Base-by-base conservation (phyloP, 2,888 invertebrate genomes). In the Willowsia nigromaculata region DNA sequence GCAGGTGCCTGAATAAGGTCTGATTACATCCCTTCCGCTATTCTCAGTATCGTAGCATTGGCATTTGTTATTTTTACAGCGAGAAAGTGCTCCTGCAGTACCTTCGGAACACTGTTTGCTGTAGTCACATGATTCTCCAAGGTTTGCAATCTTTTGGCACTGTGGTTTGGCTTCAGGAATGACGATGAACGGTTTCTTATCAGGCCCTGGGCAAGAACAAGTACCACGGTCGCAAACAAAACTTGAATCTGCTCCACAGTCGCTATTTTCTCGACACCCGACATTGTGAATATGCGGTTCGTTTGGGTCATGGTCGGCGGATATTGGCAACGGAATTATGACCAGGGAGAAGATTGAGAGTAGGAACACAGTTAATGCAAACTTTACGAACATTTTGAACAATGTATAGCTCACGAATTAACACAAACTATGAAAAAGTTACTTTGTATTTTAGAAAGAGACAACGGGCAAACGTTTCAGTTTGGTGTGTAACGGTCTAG, bases 21-120 rank as follows among this genome's bases (percentile, higher is more conserved):
- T 87, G 15, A 89, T 74, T 0, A 86, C n/a, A 25, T 91, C 89
- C 56, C 86, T 78, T 30, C 90, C 91, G 3, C 65, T 40, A 18
- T 47, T 78, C 2, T 27, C 40, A 15, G 74, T 87, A 59, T 91
- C 91, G 78, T 85, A 89, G 62, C 91, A 91, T 82, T 90, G 85
- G 47, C 91, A 91, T 37, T 89, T 86, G 65, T 18, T 74, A 6
- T 82, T 43, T 9, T 78, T 22, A 47, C 91, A 91, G 25, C 88
- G 71, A 3, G 86, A 74, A 0, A 91, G 30, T 0, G 5, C 5
- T 25, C 88, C 88, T 22, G 33, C 59, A n/a, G 0, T 9, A 53
- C 22, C 27, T 27, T 9, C n/a, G n/a, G 47, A 50, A 37, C 91
- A 91, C 62, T 91, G 91, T 4, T 40, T 37, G 37, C 68, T 50